Base-by-base conservation (phyloP, 1,140 invertebrate genomes). In the Hypsibius dujardini region DNA sequence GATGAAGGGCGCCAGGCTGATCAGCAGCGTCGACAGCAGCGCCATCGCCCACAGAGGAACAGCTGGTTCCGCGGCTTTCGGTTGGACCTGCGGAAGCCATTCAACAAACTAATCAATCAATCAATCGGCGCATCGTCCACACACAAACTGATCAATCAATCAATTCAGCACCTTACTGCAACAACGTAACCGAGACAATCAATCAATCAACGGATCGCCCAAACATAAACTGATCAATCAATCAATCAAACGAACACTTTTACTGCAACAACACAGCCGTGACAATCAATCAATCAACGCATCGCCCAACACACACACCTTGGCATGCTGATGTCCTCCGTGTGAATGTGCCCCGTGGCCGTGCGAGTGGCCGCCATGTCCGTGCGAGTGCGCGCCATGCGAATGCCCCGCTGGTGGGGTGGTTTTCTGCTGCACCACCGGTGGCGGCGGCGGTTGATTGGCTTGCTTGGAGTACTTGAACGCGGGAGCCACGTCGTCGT, bases 1-100 rank as follows among this genome's bases (percentile, higher is more conserved):
- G 40, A 97, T 81, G 77, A 94, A 93, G 1, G 95, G 95, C 14
- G 91, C 91, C 69, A 89, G 84, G 79, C 92, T 96, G 75, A 98
- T 96, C 56, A 95, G 81, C 7, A 95, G 76, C 0, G 95, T 98
- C 1, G 93, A 91, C 7, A 85, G 85, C 76, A 93, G 84, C 1
- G 91, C 90, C 79, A 88, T 84, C n/a, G 88, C 72, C 84, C 90
- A 90, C 15, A 42, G 7, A 42, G n/a, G 3, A 72, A 47, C 70
- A 70, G 12, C 15, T 47, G 71, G 70, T 14, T n/a, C n/a, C n/a
- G 50, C 47, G 46, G 40, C 46, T 69, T 72, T 75, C 1, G n/a
- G 60, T 71, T 12, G 42, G 15, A 59, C 42, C 28, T 71, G 12
- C 46, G 46, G 50, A 71, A 45, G 46, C 75, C 59, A 73, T 42